Base-by-base conservation (phyloP, 2,888 invertebrate species). In the Tachystola acroxantha region DNA sequence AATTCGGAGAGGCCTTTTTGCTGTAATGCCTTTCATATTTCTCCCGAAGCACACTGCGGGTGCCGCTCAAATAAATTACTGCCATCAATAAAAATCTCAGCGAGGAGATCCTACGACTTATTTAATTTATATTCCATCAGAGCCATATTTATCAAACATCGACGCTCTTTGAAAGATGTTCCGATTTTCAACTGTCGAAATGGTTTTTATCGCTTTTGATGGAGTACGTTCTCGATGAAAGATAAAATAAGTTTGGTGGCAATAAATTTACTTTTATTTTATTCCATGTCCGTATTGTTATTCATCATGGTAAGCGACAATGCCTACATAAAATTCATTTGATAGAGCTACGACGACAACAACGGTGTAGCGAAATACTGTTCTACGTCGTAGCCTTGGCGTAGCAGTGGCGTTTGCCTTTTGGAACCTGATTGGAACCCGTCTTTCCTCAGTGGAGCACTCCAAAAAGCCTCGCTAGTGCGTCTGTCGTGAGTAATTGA, bases 21-120 rank as follows among this genome's bases (percentile, higher is more conserved):
- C 75, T 73, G 74, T 85, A 84, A 85, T 85, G 80, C 76, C 84
- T 81, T 84, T 84, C 82, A 85, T 85, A 85, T 84, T 84, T 82
- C 80, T 80, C 69, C 67, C 64, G 70, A 64, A 75, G 77, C 75
- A 80, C 77, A 76, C 78, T 81, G 80, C 75, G 84, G 80, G 80
- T 64, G 74, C 78, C 77, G 82, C 75, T 82, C 77, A 82, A 84
- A 84, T 82, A 82, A 85, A 85, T 85, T 85, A 82, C 76, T 57
- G 63, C 76, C 79, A 84, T 86, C 85, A 82, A 85, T 85, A 86
- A 85, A 82, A 85, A 84, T 82, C 82, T 74, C 70, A 65, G 64
- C 75, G 74, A 69, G 56, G 63, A 75, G 72, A 84, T 81, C 73
- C 79, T 58, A 62, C 69, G 81, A 84, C 82, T 85, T 85, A 85